These are phyloP conservation scores for Cosmia trapezina DNA, from an alignment of 2,888 invertebrate species.

Conservation along the genomic window DNA sequence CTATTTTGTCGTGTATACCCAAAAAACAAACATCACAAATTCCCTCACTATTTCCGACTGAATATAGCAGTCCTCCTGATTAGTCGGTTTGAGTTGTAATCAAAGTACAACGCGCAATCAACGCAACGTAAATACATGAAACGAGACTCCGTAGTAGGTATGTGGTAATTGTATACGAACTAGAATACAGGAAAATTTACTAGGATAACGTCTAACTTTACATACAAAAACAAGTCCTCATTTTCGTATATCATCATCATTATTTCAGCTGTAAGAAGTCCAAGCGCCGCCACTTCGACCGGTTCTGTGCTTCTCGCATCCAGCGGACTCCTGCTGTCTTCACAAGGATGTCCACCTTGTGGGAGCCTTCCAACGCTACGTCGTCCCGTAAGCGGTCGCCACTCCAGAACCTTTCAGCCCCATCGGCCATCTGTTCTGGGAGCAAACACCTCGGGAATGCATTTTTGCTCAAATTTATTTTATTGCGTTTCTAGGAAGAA, in stretches of 20 bases:
- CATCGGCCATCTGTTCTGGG: not conserved
- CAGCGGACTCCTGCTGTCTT: not conserved
- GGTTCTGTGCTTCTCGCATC: not conserved
- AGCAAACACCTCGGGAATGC: no score
- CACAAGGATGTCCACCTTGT: no score
- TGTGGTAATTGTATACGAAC: not conserved
- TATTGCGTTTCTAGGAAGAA: no score
- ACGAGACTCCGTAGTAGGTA: not conserved
- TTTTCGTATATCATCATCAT: not conserved
- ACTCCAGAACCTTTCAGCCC: not conserved
- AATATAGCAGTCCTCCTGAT: conserved; percentile 31
- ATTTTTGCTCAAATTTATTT: no score
- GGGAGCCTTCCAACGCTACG: not conserved
- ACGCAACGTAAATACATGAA: conserved; percentile 41
- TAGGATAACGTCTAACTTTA: not conserved
- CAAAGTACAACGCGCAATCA: conserved; percentile 50
- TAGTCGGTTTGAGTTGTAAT: conserved; percentile 33
- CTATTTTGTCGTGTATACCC: not conserved
- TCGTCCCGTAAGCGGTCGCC: not conserved
- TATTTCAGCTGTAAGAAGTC: not conserved
- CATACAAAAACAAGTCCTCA: not conserved
- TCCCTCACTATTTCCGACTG: conserved; percentile 25
- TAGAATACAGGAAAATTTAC: not conserved
- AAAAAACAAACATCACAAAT: conserved; percentile 25
- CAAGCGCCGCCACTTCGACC: no score